Evolutionary conservation across 2,888 invertebrate genomes (phyloP), one percentile per base, ranked within the genome.

Genomic region (Notocelia uddmanniana): DNA sequence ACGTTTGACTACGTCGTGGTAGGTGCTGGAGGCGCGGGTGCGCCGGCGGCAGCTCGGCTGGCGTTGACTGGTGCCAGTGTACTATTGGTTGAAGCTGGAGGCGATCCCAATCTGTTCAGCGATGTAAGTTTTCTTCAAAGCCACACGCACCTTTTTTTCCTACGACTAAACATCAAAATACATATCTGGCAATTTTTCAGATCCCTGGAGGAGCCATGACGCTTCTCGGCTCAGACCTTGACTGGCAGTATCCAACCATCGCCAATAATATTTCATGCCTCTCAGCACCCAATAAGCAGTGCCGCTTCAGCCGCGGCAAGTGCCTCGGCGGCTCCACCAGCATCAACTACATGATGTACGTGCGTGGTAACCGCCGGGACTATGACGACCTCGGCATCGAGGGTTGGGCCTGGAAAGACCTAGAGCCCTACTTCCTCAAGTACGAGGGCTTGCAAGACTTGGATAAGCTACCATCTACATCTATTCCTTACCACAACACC

Each of bases 1-100:
- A 66, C 74, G 74, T 94, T 91, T 76, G 94, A 94, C 74, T 94
- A 94, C 82, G 87, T 94, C 34, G 90, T 95, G 66, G 90, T 94
- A 57, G 94, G 94, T 13, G 91, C 88, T n/a, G 93, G 93, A 21
- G 89, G 86, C 0, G 89, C 80, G 0, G 91, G 91, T 1, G 67
- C 81, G 26, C 85, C 81, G 73, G 68, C 83, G 68, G 74, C 90
- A 87, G 11, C 83, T 84, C 60, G 89, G 9, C 84, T 90, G 15
- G 84, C 88, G n/a, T 81, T 81, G 37, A 81, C 84, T 0, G 87
- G 86, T 0, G 55, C 62, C 18, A 18, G 68, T 13, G 88, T 88
- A 66, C 78, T 90, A 76, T 83, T 90, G 45, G 54, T 89, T 3
- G 90, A 90, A 75, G 89, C 90, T 0, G 90, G 90, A 0, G 85